These are phyloP conservation scores for Proales similis DNA, from an alignment of 1,140 invertebrate genomes.

Conservation along the genomic window DNA sequence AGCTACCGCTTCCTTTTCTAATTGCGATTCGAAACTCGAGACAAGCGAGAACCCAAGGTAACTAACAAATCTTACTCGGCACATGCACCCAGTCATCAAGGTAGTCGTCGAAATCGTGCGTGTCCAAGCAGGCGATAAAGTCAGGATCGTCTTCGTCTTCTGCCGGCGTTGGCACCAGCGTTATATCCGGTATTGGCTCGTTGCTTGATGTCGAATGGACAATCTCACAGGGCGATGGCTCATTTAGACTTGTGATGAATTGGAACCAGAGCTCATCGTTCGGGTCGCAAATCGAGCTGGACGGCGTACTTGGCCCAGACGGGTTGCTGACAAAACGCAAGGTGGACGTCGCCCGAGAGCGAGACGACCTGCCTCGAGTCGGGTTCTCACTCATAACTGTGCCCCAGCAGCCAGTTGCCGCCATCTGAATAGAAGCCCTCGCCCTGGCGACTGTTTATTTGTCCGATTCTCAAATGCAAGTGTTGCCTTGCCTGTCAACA, in stretches of 20 bases:
- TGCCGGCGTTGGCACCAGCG: slow-evolving; percentile 1
- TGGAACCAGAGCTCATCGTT: slow-evolving; percentile 35
- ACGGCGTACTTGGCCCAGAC: too few species aligned
- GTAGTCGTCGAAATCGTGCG: slow-evolving; percentile 15
- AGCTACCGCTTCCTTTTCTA: slow-evolving; percentile 29
- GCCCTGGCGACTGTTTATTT: too few species aligned
- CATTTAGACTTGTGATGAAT: slow-evolving; percentile 27
- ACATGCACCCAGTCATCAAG: slow-evolving; percentile 16
- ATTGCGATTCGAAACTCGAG: neutral
- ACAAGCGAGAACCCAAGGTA: neutral
- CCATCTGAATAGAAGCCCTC: too few species aligned
- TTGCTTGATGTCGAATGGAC: neutral
- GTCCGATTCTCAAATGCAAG: too few species aligned
- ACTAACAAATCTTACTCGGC: neutral
- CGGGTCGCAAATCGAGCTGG: neutral
- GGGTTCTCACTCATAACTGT: too few species aligned
- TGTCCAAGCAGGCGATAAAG: slow-evolving; percentile 23
- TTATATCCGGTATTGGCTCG: neutral
- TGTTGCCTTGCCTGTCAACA: too few species aligned
- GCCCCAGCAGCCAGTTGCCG: too few species aligned
- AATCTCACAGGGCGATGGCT: too few species aligned
- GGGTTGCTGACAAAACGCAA: too few species aligned
- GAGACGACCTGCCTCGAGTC: too few species aligned
- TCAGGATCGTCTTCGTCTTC: slow-evolving; percentile 34
- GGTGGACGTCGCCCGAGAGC: too few species aligned